These are phyloP conservation scores for Diploscapter pachys DNA, from an alignment of 1,140 invertebrate species.

Conservation along the genomic window DNA sequence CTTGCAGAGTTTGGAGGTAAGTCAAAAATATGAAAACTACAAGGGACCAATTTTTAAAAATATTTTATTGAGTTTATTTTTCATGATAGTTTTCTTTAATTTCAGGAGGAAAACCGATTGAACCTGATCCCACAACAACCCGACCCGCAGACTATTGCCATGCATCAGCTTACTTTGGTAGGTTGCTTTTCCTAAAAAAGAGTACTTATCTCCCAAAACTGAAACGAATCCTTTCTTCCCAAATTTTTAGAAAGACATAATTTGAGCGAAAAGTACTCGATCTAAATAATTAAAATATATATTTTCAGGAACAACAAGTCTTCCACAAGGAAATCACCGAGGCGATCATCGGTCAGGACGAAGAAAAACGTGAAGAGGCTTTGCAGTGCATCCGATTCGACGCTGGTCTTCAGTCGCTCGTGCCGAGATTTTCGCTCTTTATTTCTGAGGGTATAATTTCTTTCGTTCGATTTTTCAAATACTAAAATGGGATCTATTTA, in stretches of 20 bases:
- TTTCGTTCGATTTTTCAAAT: background rate
- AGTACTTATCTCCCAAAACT: background rate
- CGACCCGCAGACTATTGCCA: slow-evolving; percentile 29
- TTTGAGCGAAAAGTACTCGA: background rate
- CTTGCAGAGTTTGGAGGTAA: background rate
- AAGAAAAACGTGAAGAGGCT: slow-evolving; percentile 79
- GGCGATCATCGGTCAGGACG: slow-evolving; percentile 96
- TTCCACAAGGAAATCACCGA: slow-evolving; percentile 99
- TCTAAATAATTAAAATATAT: background rate
- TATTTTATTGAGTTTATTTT: background rate
- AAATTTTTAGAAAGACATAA: background rate
- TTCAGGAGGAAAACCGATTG: too few species aligned
- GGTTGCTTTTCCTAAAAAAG: slow-evolving; percentile 2
- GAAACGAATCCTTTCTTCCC: background rate
- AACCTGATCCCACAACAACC: background rate
- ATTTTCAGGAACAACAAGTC: slow-evolving; percentile 80
- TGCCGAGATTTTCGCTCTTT: slow-evolving; percentile 94
- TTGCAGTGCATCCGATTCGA: slow-evolving; percentile 89
- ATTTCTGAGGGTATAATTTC: slow-evolving; percentile 91
- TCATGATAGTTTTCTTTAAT: background rate
- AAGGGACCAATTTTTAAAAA: background rate
- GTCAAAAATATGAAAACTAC: slow-evolving; percentile 17
- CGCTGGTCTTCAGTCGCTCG: slow-evolving; percentile 93
- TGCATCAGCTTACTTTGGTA: slow-evolving; percentile 29
- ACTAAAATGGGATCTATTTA: background rate